Evolutionary conservation across 1,140 invertebrate genomes (phyloP).

Genomic region (Polyergus mexicanus): DNA sequence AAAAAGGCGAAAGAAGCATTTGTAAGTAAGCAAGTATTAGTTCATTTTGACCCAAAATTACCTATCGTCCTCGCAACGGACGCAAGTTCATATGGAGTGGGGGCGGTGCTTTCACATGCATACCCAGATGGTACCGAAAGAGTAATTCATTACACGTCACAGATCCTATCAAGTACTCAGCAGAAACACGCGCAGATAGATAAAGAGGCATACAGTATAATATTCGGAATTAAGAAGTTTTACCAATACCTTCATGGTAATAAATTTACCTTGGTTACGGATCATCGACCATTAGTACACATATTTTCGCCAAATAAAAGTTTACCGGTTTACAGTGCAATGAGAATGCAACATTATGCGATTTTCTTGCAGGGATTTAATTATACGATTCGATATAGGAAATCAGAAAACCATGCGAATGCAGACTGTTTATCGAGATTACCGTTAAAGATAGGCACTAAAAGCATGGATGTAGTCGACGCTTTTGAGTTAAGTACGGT

Average conservation of each 20-base stretch:
- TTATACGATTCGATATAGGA: conserved; percentile 70
- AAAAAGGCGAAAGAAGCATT: neutral
- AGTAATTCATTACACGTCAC: too few relatives aligned
- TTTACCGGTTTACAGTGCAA: conserved; percentile 80
- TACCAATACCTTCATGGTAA: conserved; percentile 77
- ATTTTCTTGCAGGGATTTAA: conserved; percentile 71
- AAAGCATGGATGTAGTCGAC: neutral
- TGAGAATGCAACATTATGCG: conserved; percentile 76
- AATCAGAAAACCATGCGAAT: conserved; percentile 25
- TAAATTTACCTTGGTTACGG: conserved; percentile 84
- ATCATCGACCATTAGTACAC: conserved; percentile 85
- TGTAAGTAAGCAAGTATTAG: conserved; percentile 66
- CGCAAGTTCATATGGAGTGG: too few relatives aligned
- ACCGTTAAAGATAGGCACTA: neutral
- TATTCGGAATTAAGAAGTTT: conserved; percentile 16
- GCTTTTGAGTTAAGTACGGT: neutral
- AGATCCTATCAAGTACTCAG: neutral
- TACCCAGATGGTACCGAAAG: too few relatives aligned
- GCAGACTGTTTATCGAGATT: neutral
- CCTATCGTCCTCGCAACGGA: conserved; percentile 77
- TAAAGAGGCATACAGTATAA: conserved; percentile 84
- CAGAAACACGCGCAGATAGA: conserved; percentile 79
- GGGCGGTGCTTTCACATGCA: too few relatives aligned
- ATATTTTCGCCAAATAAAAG: conserved; percentile 81
- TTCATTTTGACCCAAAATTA: conserved; percentile 81